Evolutionary conservation across 2,797 vertebrate species (phyloP).

Genomic region (Sebastes goodei): DNA sequence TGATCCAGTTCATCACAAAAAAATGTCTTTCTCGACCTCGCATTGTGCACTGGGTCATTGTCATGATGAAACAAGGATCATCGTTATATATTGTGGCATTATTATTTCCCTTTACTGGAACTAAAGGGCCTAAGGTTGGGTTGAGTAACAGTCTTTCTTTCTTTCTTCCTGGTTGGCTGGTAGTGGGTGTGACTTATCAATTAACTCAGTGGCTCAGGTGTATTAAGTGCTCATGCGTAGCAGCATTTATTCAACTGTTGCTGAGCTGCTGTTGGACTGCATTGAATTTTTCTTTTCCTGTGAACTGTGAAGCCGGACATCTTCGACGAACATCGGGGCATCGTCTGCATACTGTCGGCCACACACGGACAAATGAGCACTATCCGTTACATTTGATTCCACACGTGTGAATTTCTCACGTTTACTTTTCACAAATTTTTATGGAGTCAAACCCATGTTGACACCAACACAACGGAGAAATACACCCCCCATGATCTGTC

Average conservation of each 20-base stretch:
- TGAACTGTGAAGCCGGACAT: not conserved
- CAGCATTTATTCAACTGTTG: not conserved
- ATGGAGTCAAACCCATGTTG: conserved; percentile 3
- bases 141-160: not conserved
- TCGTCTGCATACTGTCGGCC: too few species aligned
- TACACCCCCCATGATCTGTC: conserved; percentile 49
- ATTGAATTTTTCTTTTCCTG: not conserved
- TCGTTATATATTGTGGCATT: not conserved
- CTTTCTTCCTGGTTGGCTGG: not conserved
- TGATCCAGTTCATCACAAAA: not conserved
- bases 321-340: too few species aligned
- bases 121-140: not conserved
- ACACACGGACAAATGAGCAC: not conserved
- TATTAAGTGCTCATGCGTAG: not conserved
- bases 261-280: not conserved
- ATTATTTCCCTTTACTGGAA: not conserved
- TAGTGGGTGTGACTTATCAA: not conserved
- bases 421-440: not conserved
- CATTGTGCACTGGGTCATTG: not conserved
- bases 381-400: not conserved
- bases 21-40: not conserved
- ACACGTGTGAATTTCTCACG: not conserved
- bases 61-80: not conserved
- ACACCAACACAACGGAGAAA: conserved; percentile 47
- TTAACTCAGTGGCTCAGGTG: not conserved